Evolutionary conservation across 2,888 invertebrate species (phyloP), one percentile per base, ranked within the genome.

Genomic region (Meiosimyza decipiens): DNA sequence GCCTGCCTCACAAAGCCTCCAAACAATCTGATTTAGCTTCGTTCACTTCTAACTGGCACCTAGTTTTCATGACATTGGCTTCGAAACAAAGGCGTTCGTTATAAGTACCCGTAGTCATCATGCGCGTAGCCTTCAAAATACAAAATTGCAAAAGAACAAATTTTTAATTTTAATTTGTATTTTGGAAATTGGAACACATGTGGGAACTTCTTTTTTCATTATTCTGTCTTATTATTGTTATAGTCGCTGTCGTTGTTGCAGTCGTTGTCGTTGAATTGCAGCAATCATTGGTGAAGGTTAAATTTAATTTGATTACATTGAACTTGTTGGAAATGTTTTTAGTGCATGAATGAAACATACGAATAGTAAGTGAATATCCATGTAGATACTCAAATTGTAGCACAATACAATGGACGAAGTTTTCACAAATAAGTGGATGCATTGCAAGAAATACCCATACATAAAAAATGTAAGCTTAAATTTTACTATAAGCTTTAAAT

Each of bases 101-200:
- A 9, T 40, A 50, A 15, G 16, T 22, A 15, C 12, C 15, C 22
- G 28, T 12, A 60, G 40, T 40, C 40, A 40, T 40, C 28, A 18
- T 28, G 59, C n/a, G 67, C 57, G 67, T 69, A 68, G 47, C 70
- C 52, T 67, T 65, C 62, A 49, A 52, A 22, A n/a, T 15, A 22
- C 55, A 47, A 55, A 22, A 51, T 59, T 64, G 73, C 71, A 65
- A 71, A 64, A 65, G 65, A 65, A 57, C 65, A 54, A 54, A 54
- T 16, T 16, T 18, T 6, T 9, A 54, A 54, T 70, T 70, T 70
- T 70, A 62, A 70, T 62, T 70, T 54, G 54, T 47, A 52, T 40
- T 40, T 15, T 72, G 76, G 83, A 82, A 83, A 82, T 83, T 83
- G 80, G 83, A 82, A 83, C 83, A 78, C 82, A 82, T 84, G 79